Conservation (phyloP, 1,140 invertebrate species). For the Vollenhovia emeryi region DNA sequence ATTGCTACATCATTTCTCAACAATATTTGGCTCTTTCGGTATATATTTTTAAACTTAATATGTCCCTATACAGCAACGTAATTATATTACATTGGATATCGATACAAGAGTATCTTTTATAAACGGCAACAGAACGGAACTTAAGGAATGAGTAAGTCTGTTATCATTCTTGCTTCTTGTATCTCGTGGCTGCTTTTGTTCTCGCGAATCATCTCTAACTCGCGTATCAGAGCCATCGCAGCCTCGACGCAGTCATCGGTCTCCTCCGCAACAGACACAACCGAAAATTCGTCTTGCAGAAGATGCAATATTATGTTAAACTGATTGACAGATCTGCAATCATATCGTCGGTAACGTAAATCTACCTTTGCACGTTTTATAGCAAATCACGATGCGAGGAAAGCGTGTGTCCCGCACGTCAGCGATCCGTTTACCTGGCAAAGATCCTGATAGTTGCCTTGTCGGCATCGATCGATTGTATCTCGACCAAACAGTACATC, state of each 20-base stretch:
- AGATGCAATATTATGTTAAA: conserved; percentile 75
- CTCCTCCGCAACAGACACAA: conserved; percentile 66
- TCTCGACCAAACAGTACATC: conserved; percentile 76
- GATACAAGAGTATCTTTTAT: neutral
- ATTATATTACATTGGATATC: neutral
- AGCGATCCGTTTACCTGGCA: conserved; percentile 72
- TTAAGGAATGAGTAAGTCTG: conserved; percentile 80
- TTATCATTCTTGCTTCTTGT: conserved; percentile 76
- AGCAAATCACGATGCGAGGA: neutral
- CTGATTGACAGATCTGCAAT: conserved; percentile 72
- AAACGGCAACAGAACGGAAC: neutral
- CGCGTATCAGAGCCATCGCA: conserved; percentile 72
- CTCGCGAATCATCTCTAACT: conserved; percentile 76
- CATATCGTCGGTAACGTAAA: neutral
- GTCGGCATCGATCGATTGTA: conserved; percentile 56
- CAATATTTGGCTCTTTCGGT: neutral
- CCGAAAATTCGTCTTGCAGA: conserved; percentile 72
- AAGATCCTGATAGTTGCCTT: conserved; percentile 69
- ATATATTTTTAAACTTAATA: neutral
- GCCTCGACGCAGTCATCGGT: conserved; percentile 62
- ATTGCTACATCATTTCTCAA: neutral
- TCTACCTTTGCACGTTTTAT: neutral
- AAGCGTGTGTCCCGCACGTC: neutral
- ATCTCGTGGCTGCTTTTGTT: conserved; percentile 64
- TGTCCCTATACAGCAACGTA: neutral